phyloP scores from a whole-genome alignment of 2,113 vertebrate genomes.

The Mohoua ochrocephala region DNA sequence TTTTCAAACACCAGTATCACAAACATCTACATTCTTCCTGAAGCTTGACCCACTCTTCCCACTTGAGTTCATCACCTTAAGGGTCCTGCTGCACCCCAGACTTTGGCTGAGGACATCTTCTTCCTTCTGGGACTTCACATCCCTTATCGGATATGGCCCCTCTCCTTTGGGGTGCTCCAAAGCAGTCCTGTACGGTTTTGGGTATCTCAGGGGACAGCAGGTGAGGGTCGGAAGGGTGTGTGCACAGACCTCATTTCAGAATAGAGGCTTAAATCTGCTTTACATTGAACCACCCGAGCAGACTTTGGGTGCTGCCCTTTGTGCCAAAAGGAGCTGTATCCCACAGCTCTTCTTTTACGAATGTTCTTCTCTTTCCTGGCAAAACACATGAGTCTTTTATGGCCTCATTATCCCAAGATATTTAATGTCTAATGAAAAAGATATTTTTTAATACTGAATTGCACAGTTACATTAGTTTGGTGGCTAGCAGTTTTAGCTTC shows the following conservation, averaged over 20 bases:
- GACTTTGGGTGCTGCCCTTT: neutral
- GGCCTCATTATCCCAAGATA: neutral
- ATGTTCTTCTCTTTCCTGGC: neutral
- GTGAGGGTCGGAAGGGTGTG: neutral
- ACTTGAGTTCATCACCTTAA: neutral
- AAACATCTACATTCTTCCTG: neutral
- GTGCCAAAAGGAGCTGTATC: neutral
- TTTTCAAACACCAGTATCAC: neutral
- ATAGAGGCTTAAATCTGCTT: neutral
- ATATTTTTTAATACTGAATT: neutral
- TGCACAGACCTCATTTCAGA: neutral
- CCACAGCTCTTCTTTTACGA: neutral
- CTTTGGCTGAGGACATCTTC: neutral
- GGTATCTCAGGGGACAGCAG: neutral
- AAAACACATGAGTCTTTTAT: neutral
- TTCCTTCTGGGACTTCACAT: accelerated
- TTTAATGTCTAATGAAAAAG: neutral
- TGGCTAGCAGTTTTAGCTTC: neutral
- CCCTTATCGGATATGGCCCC: neutral
- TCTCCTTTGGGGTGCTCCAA: neutral
- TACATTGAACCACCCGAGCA: neutral
- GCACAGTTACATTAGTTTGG: neutral
- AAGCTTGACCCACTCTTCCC: neutral
- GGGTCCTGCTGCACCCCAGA: neutral
- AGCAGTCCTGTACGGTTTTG: neutral